Conservation (phyloP, 2,113 vertebrate genomes). For the Thoracochromis brauschi region DNA sequence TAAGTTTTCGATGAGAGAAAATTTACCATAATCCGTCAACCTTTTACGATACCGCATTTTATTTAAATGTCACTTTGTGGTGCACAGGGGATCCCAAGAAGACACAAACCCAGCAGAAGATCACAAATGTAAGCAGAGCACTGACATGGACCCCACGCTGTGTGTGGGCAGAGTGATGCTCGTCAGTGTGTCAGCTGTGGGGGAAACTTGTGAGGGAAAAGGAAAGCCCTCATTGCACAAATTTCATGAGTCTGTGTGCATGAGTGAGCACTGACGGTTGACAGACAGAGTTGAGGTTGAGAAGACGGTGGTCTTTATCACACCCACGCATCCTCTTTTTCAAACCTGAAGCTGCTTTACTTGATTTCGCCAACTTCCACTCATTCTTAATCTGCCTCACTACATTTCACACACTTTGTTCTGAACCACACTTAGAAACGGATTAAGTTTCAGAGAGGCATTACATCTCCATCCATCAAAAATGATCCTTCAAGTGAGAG, state of each 20-base stretch:
- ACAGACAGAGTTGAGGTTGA: not conserved
- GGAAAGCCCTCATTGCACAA: constrained; percentile 21
- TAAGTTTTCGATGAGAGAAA: not conserved
- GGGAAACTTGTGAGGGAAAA: constrained; percentile 2
- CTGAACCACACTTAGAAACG: not conserved
- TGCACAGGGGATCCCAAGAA: constrained; percentile 9
- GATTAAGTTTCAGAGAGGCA: not conserved
- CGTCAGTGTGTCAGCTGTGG: not conserved
- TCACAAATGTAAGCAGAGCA: not conserved
- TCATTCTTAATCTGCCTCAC: not conserved
- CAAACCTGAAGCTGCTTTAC: not conserved
- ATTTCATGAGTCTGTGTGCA: not conserved
- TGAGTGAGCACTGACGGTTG: not conserved
- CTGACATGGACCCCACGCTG: constrained; percentile 5
- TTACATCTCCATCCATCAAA: not conserved
- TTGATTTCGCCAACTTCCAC: not conserved
- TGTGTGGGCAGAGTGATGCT: not conserved
- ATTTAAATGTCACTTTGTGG: constrained; percentile 5
- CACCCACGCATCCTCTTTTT: constrained; percentile 23
- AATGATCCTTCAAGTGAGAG: not conserved
- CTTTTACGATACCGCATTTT: not conserved
- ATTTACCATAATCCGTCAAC: not conserved
- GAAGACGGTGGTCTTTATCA: constrained; percentile 9
- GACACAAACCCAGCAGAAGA: not conserved
- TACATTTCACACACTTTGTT: not conserved